These are phyloP conservation scores for Sakesphorus luctuosus DNA, from an alignment of 2,113 vertebrate genomes.

Conservation along the genomic window DNA sequence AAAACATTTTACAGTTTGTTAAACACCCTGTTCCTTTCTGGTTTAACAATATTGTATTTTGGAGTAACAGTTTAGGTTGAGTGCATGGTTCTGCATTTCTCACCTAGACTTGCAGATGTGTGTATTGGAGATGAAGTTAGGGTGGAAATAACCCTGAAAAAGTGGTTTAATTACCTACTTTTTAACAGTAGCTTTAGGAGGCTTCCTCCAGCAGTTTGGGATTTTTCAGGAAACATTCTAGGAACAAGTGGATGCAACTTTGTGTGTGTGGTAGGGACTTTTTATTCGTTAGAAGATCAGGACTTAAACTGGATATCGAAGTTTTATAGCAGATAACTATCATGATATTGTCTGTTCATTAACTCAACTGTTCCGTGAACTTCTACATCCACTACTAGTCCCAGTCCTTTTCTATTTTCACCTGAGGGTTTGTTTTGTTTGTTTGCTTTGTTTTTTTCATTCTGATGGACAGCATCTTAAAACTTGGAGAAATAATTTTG, in stretches of 20 bases:
- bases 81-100: background rate
- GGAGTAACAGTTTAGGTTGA: background rate
- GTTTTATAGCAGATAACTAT: background rate
- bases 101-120: background rate
- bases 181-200: background rate
- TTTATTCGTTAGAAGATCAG: background rate
- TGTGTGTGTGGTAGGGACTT: background rate
- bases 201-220: background rate
- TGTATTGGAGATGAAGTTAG: background rate
- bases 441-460: background rate
- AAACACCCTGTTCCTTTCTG: background rate
- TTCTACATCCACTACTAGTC: background rate
- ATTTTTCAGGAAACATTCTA: background rate
- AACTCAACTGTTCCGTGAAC: accelerated
- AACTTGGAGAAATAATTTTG: background rate
- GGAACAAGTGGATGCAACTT: background rate
- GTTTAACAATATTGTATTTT: background rate
- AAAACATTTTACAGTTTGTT: conserved; percentile 54
- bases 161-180: background rate
- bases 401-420: accelerated
- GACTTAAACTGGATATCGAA: background rate
- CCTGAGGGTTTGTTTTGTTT: background rate
- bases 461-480: background rate
- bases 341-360: background rate
- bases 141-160: background rate